Base-by-base conservation (phyloP, 2,888 invertebrate species). In the Luperina testacea region DNA sequence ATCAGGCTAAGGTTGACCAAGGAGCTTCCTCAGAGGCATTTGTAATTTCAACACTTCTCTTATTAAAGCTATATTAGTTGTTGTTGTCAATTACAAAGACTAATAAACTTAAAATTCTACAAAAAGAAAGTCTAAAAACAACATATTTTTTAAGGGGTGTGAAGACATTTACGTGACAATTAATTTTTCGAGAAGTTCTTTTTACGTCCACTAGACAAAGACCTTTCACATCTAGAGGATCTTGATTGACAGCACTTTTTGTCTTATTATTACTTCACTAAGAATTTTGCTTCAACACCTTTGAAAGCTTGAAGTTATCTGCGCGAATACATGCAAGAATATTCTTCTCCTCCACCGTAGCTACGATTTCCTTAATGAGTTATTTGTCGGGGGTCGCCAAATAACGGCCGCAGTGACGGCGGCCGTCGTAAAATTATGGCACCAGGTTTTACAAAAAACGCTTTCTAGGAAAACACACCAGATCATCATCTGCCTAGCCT, bases 1-100 rank as follows among this genome's bases (percentile, higher is more conserved):
- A 80, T 38, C 45, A 80, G 32, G 45, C 3, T 63, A 45, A 32
- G 42, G 32, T 42, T 80, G 32, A n/a, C 32, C 24, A 6, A 72
- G 0, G 20, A 63, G 3, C 20, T 8, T 32, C 27, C 17, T 48
- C 24, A 15, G 9, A 9, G 0, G 11, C 0, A 13, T 27, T 63
- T 20, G 6, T n/a, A 13, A 6, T 15, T 32, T 5, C 6, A 80
- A 45, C 20, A 38, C 15, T 32, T 80, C 11, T 8, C 2, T 11
- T 15, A 32, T 45, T 6, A 3, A 45, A 64, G 1, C 20, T n/a
- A 20, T 4, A 4, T 15, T 15, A 61, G 20, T 20, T 2, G 6
- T 4, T 32, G 2, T 32, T 45, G 9, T 32, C 8, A 32, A 20
- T 8, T 57, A 38, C 2, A 24, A 48, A 69, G 17, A 57, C 17